Evolutionary conservation across 2,797 vertebrate genomes (phyloP).

Genomic region (Eulemur rubriventer): DNA sequence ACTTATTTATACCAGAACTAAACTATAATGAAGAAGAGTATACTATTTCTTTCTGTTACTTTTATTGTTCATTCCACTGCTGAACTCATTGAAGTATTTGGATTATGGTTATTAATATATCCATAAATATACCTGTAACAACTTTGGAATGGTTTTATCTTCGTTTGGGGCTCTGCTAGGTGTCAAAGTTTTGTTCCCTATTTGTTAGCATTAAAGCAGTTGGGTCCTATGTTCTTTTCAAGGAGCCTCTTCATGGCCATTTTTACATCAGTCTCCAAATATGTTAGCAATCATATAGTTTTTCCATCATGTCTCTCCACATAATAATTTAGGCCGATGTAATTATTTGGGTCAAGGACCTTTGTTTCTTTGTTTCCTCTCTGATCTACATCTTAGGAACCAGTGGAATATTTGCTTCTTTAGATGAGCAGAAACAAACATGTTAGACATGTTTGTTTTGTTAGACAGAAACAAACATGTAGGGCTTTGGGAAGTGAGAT

Average conservation of each 20-base stretch:
- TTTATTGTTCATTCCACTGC: background rate
- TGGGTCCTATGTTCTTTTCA: conserved; percentile 60
- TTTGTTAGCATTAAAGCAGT: conserved; percentile 64
- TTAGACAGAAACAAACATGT: background rate
- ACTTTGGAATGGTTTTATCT: background rate
- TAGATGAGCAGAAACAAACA: background rate
- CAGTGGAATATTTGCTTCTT: background rate
- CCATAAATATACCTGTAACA: background rate
- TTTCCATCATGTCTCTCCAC: background rate
- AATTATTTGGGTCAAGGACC: background rate
- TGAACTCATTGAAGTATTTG: background rate
- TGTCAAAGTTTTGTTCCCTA: conserved; percentile 61
- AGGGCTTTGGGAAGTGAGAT: background rate
- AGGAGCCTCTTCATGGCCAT: conserved; percentile 60
- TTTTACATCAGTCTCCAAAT: conserved; percentile 72
- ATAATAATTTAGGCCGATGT: background rate
- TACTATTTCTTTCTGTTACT: background rate
- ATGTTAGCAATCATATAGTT: background rate
- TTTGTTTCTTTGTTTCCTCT: background rate
- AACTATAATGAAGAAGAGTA: background rate
- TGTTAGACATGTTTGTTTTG: too few relatives aligned
- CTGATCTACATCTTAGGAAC: background rate
- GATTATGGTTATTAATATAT: background rate
- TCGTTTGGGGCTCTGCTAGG: conserved; percentile 25
- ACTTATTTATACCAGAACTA: background rate